Evolutionary conservation across 1,140 invertebrate species (phyloP), one percentile per base, ranked within the genome.

Genomic region (Camponotus floridanus): DNA sequence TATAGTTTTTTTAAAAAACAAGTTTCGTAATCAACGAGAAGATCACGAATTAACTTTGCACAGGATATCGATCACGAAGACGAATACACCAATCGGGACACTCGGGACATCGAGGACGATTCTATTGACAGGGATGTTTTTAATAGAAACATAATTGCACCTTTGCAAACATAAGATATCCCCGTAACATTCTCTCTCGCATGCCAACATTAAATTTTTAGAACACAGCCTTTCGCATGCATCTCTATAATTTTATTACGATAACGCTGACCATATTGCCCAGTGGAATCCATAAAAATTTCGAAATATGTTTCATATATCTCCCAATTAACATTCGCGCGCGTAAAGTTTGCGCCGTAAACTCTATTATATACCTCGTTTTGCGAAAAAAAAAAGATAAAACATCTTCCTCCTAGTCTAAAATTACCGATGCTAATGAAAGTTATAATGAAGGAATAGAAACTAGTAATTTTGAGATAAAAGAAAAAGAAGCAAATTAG

Each of bases 31-130:
- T 80, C 76, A 65, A 80, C 42, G 7, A 15, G 33, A 55, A 42
- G 65, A 78, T 51, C 64, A 80, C 62, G 68, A 80, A 80, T 80
- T 80, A 26, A 80, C 45, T 68, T 80, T 68, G 68, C 51, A 80
- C 76, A 80, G 48, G 15, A 51, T 18, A 51, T 51, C 48, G 5
- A 80, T 80, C 64, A 68, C 62, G 45, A 80, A 80, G 31, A 68
- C 33, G 76, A 80, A 48, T 80, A 68, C 57, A 76, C 45, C 61
- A 67, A 31, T 67, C 62, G 1, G 26, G 26, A 26, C 26, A 26
- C 1, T 26, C 45, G 76, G 33, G 31, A 80, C 13, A 9, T 67
- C 33, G 68, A 39, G 64, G 59, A 26, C 74, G 26, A 79, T 65
- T 78, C 42, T 65, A 65, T 67, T 48, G 42, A 64, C 57, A 26